phyloP scores from a whole-genome alignment of 2,888 invertebrate genomes.

The Lissocephala sabroskyi region DNA sequence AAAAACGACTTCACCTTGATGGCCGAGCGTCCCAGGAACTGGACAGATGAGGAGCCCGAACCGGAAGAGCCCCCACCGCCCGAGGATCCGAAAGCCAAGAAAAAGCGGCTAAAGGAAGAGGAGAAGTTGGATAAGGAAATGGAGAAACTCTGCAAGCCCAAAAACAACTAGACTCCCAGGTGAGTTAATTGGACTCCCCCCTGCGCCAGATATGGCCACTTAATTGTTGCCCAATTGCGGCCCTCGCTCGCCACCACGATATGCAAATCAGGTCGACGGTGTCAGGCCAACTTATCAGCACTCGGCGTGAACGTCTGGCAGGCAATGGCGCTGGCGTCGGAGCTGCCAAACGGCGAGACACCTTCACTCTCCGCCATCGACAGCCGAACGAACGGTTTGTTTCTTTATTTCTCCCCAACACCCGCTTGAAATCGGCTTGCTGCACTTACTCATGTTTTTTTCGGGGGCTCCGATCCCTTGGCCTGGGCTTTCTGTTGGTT shows the following conservation, averaged over 20 bases:
- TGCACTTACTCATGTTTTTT: slow-evolving; percentile 48
- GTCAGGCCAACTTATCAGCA: slow-evolving; percentile 29
- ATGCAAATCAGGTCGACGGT: slow-evolving; percentile 17
- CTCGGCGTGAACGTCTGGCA: slow-evolving; percentile 27
- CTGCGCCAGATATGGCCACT: too few relatives aligned
- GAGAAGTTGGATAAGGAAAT: background rate
- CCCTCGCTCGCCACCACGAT: background rate
- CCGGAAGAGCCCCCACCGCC: background rate
- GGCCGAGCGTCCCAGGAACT: slow-evolving; percentile 74
- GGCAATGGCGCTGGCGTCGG: slow-evolving; percentile 11
- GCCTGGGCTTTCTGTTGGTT: slow-evolving; percentile 11
- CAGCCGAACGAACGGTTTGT: slow-evolving; percentile 16
- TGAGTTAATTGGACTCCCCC: too few relatives aligned
- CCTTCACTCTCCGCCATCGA: too few relatives aligned
- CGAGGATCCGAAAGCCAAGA: background rate
- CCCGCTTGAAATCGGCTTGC: slow-evolving; percentile 51
- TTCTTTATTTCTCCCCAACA: slow-evolving; percentile 26
- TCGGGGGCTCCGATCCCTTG: slow-evolving; percentile 35
- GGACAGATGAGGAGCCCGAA: slow-evolving; percentile 62
- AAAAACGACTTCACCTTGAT: slow-evolving; percentile 75
- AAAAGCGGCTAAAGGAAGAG: background rate
- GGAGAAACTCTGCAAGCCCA: too few relatives aligned
- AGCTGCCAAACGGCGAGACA: slow-evolving; percentile 11
- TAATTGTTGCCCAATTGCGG: background rate
- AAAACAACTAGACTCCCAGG: too few relatives aligned